Conservation (phyloP, 2,888 invertebrate genomes). For the Peribatodes rhomboidaria region DNA sequence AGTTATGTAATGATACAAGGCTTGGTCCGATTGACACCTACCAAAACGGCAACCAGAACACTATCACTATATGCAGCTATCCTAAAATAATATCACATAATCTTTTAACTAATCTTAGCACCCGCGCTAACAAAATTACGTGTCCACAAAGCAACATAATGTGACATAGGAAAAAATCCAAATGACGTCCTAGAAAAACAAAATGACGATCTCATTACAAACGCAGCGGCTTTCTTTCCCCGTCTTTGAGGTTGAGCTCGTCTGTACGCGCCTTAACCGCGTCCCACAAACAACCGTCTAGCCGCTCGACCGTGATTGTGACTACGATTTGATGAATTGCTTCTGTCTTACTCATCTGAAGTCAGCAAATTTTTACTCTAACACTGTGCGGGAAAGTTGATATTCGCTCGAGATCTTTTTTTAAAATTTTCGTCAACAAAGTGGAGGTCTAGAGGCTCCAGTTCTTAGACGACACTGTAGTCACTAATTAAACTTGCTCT, state of each 20-base stretch:
- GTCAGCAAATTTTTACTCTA: constrained; percentile 35
- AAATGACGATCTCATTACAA: constrained; percentile 27
- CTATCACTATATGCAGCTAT: no score
- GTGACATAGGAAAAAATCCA: not conserved
- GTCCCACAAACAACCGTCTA: constrained; percentile 59
- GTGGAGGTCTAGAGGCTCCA: constrained; percentile 21
- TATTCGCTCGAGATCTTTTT: constrained; percentile 15
- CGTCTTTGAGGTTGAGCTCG: constrained; percentile 32
- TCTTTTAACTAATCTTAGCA: no score
- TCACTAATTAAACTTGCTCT: constrained; percentile 34
- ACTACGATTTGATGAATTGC: constrained; percentile 76
- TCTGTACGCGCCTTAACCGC: constrained; percentile 53
- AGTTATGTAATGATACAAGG: no score
- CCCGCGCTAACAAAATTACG: not conserved
- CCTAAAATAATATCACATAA: no score
- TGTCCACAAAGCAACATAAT: not conserved
- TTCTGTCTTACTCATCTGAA: constrained; percentile 63
- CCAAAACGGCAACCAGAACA: no score
- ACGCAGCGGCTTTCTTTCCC: constrained; percentile 9
- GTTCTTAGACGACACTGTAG: constrained; percentile 27
- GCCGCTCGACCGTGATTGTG: constrained; percentile 71
- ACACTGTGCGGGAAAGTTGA: constrained; percentile 6
- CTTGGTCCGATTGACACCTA: no score
- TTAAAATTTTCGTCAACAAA: constrained; percentile 30
- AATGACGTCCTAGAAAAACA: constrained; percentile 12